phyloP scores from a whole-genome alignment of 2,888 invertebrate genomes.

The Lithophane semibrunnea region DNA sequence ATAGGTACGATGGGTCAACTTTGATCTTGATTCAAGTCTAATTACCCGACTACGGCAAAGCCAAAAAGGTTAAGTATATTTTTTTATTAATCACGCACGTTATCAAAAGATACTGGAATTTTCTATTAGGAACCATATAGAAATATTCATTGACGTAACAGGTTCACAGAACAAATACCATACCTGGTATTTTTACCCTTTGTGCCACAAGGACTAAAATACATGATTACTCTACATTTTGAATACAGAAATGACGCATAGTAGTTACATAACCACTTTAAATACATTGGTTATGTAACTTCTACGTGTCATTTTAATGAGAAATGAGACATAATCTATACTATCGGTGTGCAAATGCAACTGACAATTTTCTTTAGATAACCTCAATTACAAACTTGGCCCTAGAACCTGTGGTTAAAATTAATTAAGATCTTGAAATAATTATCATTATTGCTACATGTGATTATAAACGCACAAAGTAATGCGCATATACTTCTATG shows the following conservation, averaged over 20 bases:
- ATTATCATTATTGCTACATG: slow-evolving; percentile 7
- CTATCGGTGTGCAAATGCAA: slow-evolving; percentile 1
- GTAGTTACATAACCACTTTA: neutral
- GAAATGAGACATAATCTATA: slow-evolving; percentile 3
- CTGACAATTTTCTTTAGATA: slow-evolving; percentile 29
- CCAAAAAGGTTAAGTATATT: too few relatives aligned
- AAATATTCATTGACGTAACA: slow-evolving; percentile 16
- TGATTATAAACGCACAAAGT: neutral
- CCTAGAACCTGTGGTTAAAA: slow-evolving; percentile 16
- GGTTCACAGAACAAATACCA: neutral
- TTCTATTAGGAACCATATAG: too few relatives aligned
- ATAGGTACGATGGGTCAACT: neutral
- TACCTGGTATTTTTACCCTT: slow-evolving; percentile 11
- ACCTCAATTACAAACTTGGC: slow-evolving; percentile 42
- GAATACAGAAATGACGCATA: neutral
- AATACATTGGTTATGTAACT: slow-evolving; percentile 4
- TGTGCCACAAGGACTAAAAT: neutral
- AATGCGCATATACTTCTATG: neutral
- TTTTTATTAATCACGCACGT: neutral
- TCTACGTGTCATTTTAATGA: too few relatives aligned
- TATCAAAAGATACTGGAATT: neutral
- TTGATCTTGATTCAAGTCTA: neutral
- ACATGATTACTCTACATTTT: neutral
- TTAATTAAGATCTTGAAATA: slow-evolving; percentile 34
- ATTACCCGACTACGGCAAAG: neutral